Conservation (phyloP, 2,888 invertebrate genomes). For the Sussaba pulchella region DNA sequence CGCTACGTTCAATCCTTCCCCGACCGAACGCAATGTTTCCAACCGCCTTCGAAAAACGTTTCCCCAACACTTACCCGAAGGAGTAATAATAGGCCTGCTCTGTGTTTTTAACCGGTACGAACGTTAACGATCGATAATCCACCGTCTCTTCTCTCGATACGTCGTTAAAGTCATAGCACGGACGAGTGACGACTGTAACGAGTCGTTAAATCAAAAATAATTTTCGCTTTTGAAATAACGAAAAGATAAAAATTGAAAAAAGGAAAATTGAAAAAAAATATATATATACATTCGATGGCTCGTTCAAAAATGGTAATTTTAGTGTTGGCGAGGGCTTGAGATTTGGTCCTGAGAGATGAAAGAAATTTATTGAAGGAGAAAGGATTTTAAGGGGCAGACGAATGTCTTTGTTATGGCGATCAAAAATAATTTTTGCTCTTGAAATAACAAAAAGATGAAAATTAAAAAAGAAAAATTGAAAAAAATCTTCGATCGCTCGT, state of each 20-base stretch:
- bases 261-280: neutral
- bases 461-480: too few species aligned
- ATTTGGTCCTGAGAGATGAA: neutral
- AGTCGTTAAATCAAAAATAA: constrained; percentile 59
- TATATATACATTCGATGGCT: too few species aligned
- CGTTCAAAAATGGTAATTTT: constrained; percentile 28
- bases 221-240: constrained; percentile 29
- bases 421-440: constrained; percentile 21
- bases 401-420: neutral
- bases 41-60: constrained; percentile 42
- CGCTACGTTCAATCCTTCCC: constrained; percentile 52
- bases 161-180: constrained; percentile 64
- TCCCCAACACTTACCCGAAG: constrained; percentile 64
- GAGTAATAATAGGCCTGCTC: constrained; percentile 67
- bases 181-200: constrained; percentile 58
- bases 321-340: neutral
- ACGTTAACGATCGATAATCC: constrained; percentile 69
- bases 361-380: neutral
- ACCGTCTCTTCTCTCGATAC: constrained; percentile 66
- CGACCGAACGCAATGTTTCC: too few species aligned
- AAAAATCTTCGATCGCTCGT: constrained; percentile 7
- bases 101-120: constrained; percentile 61
- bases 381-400: too few species aligned
- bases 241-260: neutral
- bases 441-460: constrained; percentile 10